Evolutionary conservation across 2,797 vertebrate genomes (phyloP), one percentile per base, ranked within the genome.

Genomic region (Scolopax rusticola): DNA sequence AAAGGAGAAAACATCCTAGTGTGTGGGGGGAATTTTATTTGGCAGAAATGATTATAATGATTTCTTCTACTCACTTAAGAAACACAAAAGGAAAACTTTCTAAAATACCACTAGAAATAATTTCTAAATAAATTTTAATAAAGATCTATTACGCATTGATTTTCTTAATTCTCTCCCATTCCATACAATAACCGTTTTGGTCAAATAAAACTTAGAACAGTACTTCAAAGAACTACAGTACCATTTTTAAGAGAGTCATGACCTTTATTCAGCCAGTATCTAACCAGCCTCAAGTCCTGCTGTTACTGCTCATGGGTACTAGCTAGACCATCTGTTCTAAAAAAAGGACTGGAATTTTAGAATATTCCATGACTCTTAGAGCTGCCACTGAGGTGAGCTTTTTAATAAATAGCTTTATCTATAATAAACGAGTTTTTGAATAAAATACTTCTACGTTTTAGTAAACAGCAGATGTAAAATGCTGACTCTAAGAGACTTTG

Each of bases 301-400:
- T 96, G 89, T 87, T 87, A 40, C 56, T 64, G 91, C 84, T 95
- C 57, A 40, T 12, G 33, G 70, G 91, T 75, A 84, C 94, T 64
- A 84, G 90, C 85, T 91, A 61, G 51, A 80, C 93, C 95, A 96
- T 97, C 96, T 96, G 95, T 91, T 95, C 70, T 48, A 45, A 82
- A 87, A 53, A 78, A 82, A 40, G 10, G 69, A 67, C 68, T 74
- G 45, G 64, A 81, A 84, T 71, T 87, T 87, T 5, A 74, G 76
- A 64, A 50, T 38, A 84, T 41, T 93, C 24, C 0, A 2, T 12
- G 32, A 51, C 40, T 70, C 53, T 67, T 27, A 36, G 65, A 90
- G 79, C 87, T 91, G 77, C 67, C 74, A 87, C 68, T n/a, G 68
- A 82, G 65, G 40, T 56, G 27, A 95, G 80, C 33, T 57, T 90